These are phyloP conservation scores for Zophobas atratus DNA, from an alignment of 1,140 invertebrate genomes.

Conservation along the genomic window DNA sequence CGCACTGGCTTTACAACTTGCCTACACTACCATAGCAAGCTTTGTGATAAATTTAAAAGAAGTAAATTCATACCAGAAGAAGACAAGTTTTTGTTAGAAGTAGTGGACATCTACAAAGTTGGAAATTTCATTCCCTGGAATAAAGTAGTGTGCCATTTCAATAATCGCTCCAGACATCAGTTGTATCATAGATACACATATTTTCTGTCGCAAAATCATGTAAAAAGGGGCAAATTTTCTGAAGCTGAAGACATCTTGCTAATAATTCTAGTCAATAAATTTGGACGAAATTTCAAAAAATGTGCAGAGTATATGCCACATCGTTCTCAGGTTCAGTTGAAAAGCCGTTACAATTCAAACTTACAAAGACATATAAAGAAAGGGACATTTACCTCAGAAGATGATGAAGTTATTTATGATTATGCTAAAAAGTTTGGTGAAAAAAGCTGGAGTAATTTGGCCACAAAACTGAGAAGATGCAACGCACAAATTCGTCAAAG, in stretches of 20 bases:
- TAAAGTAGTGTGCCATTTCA: conserved; percentile 73
- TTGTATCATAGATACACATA: conserved; percentile 73
- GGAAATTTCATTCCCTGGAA: conserved; percentile 79
- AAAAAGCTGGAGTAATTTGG: conserved; percentile 59
- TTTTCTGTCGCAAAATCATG: conserved; percentile 58
- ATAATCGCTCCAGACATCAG: conserved; percentile 75
- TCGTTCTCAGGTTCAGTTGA: conserved; percentile 71
- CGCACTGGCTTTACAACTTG: conserved; percentile 79
- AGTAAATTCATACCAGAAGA: conserved; percentile 74
- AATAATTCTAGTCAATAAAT: conserved; percentile 73
- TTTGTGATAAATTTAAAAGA: conserved; percentile 65
- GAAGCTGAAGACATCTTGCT: conserved; percentile 75
- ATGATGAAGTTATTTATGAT: conserved; percentile 68
- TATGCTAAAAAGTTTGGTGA: conserved; percentile 65
- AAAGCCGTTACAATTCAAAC: conserved; percentile 70
- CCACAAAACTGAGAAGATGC: conserved; percentile 56
- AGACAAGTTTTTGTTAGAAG: conserved; percentile 71
- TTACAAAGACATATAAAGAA: conserved; percentile 63
- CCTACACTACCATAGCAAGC: conserved; percentile 74
- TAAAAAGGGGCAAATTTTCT: conserved; percentile 74
- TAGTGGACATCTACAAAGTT: conserved; percentile 72
- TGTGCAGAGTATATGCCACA: conserved; percentile 70
- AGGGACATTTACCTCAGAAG: conserved; percentile 68
- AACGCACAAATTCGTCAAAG: conserved; percentile 62
- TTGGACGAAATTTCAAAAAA: conserved; percentile 73